Evolutionary conservation across 2,888 invertebrate species (phyloP), one percentile per base, ranked within the genome.

Genomic region (Orchestes rusci): DNA sequence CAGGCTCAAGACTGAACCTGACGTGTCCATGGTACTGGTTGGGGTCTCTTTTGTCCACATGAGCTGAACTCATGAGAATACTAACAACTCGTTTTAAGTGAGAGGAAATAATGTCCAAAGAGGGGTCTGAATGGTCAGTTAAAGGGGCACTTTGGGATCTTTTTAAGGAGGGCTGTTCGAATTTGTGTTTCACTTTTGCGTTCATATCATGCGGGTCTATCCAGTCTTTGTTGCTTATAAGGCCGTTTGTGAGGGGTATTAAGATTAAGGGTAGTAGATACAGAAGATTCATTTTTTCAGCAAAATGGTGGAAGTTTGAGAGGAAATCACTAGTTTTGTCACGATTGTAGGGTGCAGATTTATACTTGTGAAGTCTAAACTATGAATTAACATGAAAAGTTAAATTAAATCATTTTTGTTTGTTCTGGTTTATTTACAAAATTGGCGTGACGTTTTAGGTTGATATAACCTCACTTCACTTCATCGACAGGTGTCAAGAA

Each of bases 141-240:
- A 4, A 36, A 17, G 23, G 16, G 16, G 18, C 12, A 33, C 31
- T 30, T n/a, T 5, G 15, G 30, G 33, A 27, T 31, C 15, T 33
- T 33, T 39, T 38, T 42, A 32, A 20, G 2, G 32, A n/a, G 8
- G 17, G n/a, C 2, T 23, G 39, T 17, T 36, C 12, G 29, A 41
- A 44, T 45, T 38, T 43, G 29, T 38, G 16, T 44, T 53, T 49
- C 2, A 31, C 43, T 17, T 49, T 45, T n/a, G 48, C 48, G 23
- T 54, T 53, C 54, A 57, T 57, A 16, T 56, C 55, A 38, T 57
- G 51, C 7, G 57, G 57, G 43, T 57, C 57, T 17, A 52, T 42
- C 54, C 54, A 56, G 23, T 23, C 23, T 7, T 10, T 23, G 5
- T 23, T 23, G 10, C 10, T 23, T 23, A 10, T 10, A 23, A 23